Evolutionary conservation across 2,888 invertebrate species (phyloP).

Genomic region (Eupithecia subumbrata): DNA sequence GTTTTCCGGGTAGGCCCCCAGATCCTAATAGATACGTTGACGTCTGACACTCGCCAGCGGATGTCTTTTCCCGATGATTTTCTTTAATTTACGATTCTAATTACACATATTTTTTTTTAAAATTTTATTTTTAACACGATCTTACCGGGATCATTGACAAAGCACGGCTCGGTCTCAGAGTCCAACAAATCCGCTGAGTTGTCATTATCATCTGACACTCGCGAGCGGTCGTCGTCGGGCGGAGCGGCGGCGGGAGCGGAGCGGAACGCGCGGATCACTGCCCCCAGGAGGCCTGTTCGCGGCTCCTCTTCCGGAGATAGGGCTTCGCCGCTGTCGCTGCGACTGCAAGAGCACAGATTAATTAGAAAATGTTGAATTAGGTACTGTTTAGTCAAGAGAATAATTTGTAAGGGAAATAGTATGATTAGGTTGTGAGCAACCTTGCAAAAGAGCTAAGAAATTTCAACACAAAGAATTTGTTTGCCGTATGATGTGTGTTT

Average conservation of each 20-base stretch:
- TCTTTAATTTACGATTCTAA: too few species aligned
- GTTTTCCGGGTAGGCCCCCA: constrained; percentile 74
- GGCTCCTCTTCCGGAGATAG: constrained; percentile 85
- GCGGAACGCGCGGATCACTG: constrained; percentile 87
- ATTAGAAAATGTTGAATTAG: neutral
- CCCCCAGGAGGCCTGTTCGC: constrained; percentile 85
- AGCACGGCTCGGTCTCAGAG: constrained; percentile 92
- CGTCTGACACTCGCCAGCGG: too few species aligned
- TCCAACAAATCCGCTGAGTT: constrained; percentile 91
- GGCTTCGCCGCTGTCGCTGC: constrained; percentile 88
- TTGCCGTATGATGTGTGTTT: too few species aligned
- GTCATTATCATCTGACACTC: constrained; percentile 83
- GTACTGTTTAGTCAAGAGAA: neutral
- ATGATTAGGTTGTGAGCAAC: too few species aligned
- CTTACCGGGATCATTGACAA: constrained; percentile 90
- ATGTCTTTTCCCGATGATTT: too few species aligned
- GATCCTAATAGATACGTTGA: constrained; percentile 63
- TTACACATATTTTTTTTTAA: too few species aligned
- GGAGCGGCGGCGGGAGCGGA: constrained; percentile 34
- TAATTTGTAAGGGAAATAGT: neutral
- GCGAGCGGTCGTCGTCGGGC: constrained; percentile 69
- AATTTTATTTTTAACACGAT: too few species aligned
- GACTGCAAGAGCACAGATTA: constrained; percentile 55
- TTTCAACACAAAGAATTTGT: too few species aligned
- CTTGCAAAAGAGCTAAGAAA: too few species aligned